These are phyloP conservation scores for Poecile atricapillus DNA, from an alignment of 2,113 vertebrate species.

Conservation along the genomic window DNA sequence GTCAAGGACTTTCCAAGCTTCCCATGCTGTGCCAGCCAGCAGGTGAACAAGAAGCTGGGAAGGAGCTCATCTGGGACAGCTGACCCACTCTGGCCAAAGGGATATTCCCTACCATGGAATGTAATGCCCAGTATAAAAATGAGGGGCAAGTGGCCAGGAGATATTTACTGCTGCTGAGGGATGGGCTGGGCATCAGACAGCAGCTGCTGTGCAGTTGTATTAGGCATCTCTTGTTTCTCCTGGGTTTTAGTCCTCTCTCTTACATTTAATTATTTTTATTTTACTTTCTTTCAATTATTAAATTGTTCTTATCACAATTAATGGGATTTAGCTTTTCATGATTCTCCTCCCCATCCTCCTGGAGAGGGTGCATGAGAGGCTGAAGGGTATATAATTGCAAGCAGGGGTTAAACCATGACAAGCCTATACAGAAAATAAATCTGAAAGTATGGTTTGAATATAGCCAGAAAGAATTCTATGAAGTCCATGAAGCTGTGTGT, in stretches of 20 bases:
- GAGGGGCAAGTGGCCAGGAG: neutral
- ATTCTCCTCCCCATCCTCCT: neutral
- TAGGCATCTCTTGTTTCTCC: neutral
- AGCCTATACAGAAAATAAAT: neutral
- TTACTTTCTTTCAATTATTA: neutral
- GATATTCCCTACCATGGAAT: neutral
- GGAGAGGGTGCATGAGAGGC: neutral
- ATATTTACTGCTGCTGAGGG: neutral
- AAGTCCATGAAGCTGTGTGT: neutral
- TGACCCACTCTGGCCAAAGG: neutral
- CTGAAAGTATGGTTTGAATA: neutral
- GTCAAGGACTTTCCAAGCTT: neutral
- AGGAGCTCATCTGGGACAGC: neutral
- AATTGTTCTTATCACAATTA: neutral
- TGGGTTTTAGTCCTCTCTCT: neutral
- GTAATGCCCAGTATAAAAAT: neutral
- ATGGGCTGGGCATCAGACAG: neutral
- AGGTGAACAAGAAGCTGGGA: neutral
- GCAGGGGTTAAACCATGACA: neutral
- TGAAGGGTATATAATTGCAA: neutral
- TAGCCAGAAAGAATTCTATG: neutral
- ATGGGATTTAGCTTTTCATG: neutral
- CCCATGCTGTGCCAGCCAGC: neutral
- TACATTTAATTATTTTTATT: neutral
- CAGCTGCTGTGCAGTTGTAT: neutral